phyloP scores from a whole-genome alignment of 2,797 vertebrate genomes.

The Potorous gilbertii region DNA sequence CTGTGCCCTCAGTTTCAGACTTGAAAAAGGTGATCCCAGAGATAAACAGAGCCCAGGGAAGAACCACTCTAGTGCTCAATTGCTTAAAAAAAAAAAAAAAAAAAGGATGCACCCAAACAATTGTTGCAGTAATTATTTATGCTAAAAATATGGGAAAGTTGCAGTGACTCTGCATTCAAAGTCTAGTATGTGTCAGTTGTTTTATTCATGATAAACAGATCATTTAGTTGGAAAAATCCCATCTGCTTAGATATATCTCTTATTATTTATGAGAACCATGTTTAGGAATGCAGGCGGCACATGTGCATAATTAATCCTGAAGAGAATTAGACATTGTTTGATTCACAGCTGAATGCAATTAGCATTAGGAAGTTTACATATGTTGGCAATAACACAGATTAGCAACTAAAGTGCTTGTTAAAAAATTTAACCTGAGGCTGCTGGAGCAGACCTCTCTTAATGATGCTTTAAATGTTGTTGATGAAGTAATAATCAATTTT shows the following conservation, averaged over 20 bases:
- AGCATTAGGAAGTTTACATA: constrained; percentile 94
- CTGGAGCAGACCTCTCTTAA: constrained; percentile 93
- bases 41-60: constrained; percentile 72
- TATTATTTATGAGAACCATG: constrained; percentile 95
- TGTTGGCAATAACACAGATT: constrained; percentile 93
- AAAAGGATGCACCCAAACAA: constrained; percentile 81
- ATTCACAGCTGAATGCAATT: constrained; percentile 98
- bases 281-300: constrained; percentile 94
- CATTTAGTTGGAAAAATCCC: constrained; percentile 88
- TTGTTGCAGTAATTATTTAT: constrained; percentile 84
- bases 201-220: constrained; percentile 89
- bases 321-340: constrained; percentile 99
- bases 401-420: constrained; percentile 93
- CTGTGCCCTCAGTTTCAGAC: constrained; percentile 67
- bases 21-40: constrained; percentile 65
- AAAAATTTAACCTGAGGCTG: constrained; percentile 95
- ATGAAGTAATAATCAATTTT: constrained; percentile 97
- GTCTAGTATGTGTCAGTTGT: constrained; percentile 84
- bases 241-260: constrained; percentile 92
- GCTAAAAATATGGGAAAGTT: constrained; percentile 83
- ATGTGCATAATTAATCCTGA: constrained; percentile 97
- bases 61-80: constrained; percentile 72
- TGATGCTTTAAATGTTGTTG: constrained; percentile 96
- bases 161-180: constrained; percentile 81
- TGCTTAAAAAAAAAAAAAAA: constrained; percentile 74